A percentile compares a stretch with the other conserved stretches of the same genome.
Evolutionary conservation across 2,797 vertebrate genomes (phyloP).

Genomic region (Hirundo rustica): DNA sequence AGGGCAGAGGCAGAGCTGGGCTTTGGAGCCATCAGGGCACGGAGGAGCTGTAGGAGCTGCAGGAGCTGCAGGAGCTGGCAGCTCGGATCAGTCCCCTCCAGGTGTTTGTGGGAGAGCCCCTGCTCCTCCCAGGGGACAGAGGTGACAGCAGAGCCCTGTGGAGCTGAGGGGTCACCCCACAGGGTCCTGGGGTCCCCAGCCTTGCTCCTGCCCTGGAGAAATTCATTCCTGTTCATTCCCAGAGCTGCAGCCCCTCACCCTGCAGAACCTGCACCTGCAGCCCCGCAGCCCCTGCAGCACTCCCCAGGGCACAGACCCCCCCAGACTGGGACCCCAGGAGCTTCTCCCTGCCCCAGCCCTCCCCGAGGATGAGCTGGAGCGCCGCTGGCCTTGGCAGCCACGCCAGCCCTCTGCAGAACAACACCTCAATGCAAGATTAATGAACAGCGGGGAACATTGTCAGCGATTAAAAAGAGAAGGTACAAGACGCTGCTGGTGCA

Average conservation of each 20-base stretch:
- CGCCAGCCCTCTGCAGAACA: background rate
- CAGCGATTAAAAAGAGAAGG: background rate
- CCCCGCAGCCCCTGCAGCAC: background rate
- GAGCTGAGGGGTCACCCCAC: fast-evolving
- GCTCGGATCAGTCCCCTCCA: background rate
- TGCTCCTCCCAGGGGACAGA: fast-evolving
- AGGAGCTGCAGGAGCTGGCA: background rate
- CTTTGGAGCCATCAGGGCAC: fast-evolving
- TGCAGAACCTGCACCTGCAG: background rate
- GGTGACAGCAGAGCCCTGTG: fast-evolving
- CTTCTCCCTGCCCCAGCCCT: background rate
- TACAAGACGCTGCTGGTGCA: background rate
- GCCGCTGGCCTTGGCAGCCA: fast-evolving
- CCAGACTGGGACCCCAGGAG: background rate
- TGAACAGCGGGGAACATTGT: background rate
- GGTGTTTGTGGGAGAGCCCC: background rate
- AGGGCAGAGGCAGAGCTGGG: fast-evolving
- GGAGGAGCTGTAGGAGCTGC: background rate
- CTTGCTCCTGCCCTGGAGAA: background rate
- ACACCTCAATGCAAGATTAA: background rate
- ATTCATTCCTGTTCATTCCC: background rate
- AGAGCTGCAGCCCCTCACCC: background rate
- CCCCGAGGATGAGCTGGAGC: background rate
- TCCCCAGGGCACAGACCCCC: background rate
- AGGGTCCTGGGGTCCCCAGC: background rate